These are phyloP conservation scores for Pemphredon lugubris DNA, from an alignment of 2,888 invertebrate species.

Conservation along the genomic window DNA sequence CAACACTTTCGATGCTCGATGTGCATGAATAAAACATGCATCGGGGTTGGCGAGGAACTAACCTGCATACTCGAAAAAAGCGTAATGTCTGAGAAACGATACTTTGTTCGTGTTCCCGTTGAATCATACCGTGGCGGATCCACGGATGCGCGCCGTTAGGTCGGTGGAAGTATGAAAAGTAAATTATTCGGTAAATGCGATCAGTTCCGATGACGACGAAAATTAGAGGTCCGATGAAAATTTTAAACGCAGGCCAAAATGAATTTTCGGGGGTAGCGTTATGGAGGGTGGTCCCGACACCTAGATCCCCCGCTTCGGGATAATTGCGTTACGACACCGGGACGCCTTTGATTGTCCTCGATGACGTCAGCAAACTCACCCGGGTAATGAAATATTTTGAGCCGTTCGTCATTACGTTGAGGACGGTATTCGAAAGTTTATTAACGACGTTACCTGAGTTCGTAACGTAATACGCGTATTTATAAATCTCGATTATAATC, in stretches of 20 bases:
- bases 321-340: constrained; percentile 53
- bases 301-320: constrained; percentile 36
- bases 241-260: constrained; percentile 55
- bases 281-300: constrained; percentile 58
- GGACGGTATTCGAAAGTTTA: constrained; percentile 3
- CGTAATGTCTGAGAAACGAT: constrained; percentile 18
- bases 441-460: neutral
- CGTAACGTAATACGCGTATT: neutral
- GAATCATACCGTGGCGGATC: neutral
- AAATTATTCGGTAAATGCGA: constrained; percentile 25
- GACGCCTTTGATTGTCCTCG: constrained; percentile 36
- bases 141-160: neutral
- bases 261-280: constrained; percentile 44
- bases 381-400: constrained; percentile 32
- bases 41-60: constrained; percentile 45
- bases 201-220: constrained; percentile 17
- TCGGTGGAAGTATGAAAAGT: constrained; percentile 9
- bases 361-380: constrained; percentile 44
- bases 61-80: constrained; percentile 45
- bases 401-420: constrained; percentile 6
- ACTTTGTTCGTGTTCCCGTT: neutral
- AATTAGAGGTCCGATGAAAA: constrained; percentile 38
- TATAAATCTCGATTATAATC: too few species aligned
- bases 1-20: constrained; percentile 62
- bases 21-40: constrained; percentile 76